Conservation (phyloP, 2,888 invertebrate genomes). For the Tromatobia lineatoria region DNA sequence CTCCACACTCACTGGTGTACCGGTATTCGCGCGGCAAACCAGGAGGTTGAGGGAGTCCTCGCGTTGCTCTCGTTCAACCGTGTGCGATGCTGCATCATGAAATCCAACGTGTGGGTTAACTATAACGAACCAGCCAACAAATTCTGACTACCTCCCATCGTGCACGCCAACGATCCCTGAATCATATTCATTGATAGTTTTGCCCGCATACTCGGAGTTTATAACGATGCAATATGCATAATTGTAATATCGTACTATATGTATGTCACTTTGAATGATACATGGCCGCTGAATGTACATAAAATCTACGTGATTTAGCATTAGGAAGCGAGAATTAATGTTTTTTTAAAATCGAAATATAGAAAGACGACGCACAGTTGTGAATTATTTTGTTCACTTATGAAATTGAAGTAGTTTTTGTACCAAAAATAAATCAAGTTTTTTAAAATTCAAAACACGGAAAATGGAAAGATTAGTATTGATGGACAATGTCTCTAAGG, state of each 20-base stretch:
- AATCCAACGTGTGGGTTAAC: constrained; percentile 55
- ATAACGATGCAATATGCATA: constrained; percentile 13
- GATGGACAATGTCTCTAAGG: no score
- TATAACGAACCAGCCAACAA: constrained; percentile 26
- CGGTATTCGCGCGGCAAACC: constrained; percentile 42
- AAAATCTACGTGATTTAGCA: background rate
- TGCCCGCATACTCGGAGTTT: constrained; percentile 25
- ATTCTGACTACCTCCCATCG: constrained; percentile 51
- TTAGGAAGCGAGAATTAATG: background rate
- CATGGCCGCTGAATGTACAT: background rate
- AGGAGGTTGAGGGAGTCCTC: constrained; percentile 15
- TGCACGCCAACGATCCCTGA: constrained; percentile 58
- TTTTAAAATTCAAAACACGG: no score
- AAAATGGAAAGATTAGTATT: no score
- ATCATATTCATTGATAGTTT: constrained; percentile 66
- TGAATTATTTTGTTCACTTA: no score
- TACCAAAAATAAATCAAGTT: no score
- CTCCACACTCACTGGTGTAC: constrained; percentile 46
- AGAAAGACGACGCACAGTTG: no score
- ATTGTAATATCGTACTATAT: background rate
- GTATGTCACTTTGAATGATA: background rate
- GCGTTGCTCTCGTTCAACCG: constrained; percentile 9
- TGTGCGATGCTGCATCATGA: constrained; percentile 46
- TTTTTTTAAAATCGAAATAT: background rate
- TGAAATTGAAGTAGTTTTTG: no score